A percentile compares a stretch with the other conserved stretches of the same genome.
Conservation (phyloP, 2,797 vertebrate genomes). For the Danio jaintianensis region DNA sequence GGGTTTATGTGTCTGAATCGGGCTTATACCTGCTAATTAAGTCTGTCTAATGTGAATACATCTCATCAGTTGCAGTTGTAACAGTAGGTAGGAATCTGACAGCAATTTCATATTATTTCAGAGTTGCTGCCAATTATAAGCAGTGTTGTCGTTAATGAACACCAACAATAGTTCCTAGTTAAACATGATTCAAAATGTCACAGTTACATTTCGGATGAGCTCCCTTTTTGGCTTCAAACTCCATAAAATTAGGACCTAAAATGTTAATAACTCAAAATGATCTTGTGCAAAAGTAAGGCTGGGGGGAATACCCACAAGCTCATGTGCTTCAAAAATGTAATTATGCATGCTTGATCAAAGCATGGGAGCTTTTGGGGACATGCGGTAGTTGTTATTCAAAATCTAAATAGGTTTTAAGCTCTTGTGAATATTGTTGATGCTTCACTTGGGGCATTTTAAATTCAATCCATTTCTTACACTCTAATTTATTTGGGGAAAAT, state of each 20-base stretch:
- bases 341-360: constrained; percentile 28
- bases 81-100: not conserved
- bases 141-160: not conserved
- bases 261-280: constrained; percentile 1
- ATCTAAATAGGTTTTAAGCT: constrained; percentile 15
- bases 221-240: constrained; percentile 9
- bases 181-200: not conserved
- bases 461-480: not conserved
- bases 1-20: constrained; percentile 7
- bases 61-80: constrained; percentile 28
- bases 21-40: constrained; percentile 6
- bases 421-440: constrained; percentile 12
- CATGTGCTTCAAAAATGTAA: constrained; percentile 14
- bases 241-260: not conserved
- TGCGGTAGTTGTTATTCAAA: constrained; percentile 20
- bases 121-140: not conserved
- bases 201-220: not conserved
- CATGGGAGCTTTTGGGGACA: not conserved
- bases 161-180: not conserved
- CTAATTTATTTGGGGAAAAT: not conserved
- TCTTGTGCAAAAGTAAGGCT: constrained; percentile 16
- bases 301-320: constrained; percentile 18
- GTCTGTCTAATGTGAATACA: constrained; percentile 7
- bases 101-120: not conserved
- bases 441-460: constrained; percentile 4